A percentile compares a stretch with the other conserved stretches of the same genome.
phyloP scores from a whole-genome alignment of 1,140 invertebrate genomes.

The Antheraea mylitta region DNA sequence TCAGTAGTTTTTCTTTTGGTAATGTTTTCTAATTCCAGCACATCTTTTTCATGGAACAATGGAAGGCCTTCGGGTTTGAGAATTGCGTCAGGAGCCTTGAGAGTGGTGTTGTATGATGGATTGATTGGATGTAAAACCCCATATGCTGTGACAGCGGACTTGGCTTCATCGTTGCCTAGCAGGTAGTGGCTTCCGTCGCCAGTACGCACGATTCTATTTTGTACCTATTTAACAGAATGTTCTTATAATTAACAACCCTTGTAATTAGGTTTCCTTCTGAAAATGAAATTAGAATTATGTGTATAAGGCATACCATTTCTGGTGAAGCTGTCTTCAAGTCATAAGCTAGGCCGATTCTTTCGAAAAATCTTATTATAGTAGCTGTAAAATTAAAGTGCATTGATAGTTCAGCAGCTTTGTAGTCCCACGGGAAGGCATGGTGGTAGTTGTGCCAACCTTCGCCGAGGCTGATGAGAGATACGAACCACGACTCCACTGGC shows the following conservation, averaged over 20 bases:
- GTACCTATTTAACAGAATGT: conserved; percentile 33
- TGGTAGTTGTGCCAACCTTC: conserved; percentile 41
- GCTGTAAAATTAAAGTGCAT: conserved; percentile 72
- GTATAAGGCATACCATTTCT: conserved; percentile 69
- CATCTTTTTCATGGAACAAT: conserved; percentile 53
- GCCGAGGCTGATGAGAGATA: conserved; percentile 68
- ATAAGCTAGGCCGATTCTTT: conserved; percentile 80
- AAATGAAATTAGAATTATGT: too few species aligned
- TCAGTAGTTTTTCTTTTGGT: not conserved
- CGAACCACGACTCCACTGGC: conserved; percentile 79
- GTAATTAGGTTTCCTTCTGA: too few species aligned
- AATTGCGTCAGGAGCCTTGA: conserved; percentile 37
- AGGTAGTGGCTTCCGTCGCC: conserved; percentile 60
- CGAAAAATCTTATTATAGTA: conserved; percentile 72
- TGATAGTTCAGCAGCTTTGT: too few species aligned
- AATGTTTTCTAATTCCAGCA: conserved; percentile 25
- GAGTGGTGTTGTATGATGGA: conserved; percentile 49
- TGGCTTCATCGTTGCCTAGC: conserved; percentile 51
- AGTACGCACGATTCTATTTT: conserved; percentile 44
- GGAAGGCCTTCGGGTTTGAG: conserved; percentile 54
- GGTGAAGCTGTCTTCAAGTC: conserved; percentile 80
- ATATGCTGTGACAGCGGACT: conserved; percentile 37
- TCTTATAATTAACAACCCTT: too few species aligned
- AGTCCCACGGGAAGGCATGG: too few species aligned
- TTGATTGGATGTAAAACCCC: conserved; percentile 61